These are phyloP conservation scores for Neosilurus mollespiculum DNA, from an alignment of 2,797 vertebrate species.

Conservation along the genomic window DNA sequence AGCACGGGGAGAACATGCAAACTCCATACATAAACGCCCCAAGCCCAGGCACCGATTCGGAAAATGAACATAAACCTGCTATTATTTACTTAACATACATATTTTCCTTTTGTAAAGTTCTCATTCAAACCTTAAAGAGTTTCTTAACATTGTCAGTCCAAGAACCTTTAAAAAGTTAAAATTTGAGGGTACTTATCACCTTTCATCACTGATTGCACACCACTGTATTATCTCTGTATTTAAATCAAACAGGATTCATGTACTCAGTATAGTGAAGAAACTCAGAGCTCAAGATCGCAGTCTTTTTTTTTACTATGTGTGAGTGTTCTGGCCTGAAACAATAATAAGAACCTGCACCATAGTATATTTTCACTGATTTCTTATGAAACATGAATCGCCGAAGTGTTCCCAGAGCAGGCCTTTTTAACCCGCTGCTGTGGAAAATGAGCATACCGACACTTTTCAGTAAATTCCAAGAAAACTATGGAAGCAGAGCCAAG, in stretches of 20 bases:
- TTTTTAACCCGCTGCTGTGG: constrained; percentile 55
- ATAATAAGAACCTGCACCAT: background rate
- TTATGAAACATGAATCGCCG: background rate
- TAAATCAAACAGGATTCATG: background rate
- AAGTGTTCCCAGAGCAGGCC: background rate
- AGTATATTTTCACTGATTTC: constrained; percentile 19
- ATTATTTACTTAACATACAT: background rate
- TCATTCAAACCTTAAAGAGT: background rate
- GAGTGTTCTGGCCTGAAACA: background rate
- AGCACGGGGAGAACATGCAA: too few relatives aligned
- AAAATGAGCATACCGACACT: constrained; percentile 63
- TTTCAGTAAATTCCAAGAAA: constrained; percentile 60
- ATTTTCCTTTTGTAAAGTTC: background rate
- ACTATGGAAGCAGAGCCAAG: constrained; percentile 55
- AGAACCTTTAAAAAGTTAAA: background rate
- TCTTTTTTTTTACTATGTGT: background rate
- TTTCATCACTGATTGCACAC: background rate
- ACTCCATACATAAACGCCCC: too few relatives aligned
- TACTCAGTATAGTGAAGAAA: background rate
- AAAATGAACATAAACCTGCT: background rate
- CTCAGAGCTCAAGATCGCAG: background rate
- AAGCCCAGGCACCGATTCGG: too few relatives aligned
- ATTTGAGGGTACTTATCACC: background rate
- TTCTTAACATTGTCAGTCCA: background rate
- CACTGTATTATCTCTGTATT: background rate